Conservation (phyloP, 2,888 invertebrate genomes). For the Diploptera punctata region DNA sequence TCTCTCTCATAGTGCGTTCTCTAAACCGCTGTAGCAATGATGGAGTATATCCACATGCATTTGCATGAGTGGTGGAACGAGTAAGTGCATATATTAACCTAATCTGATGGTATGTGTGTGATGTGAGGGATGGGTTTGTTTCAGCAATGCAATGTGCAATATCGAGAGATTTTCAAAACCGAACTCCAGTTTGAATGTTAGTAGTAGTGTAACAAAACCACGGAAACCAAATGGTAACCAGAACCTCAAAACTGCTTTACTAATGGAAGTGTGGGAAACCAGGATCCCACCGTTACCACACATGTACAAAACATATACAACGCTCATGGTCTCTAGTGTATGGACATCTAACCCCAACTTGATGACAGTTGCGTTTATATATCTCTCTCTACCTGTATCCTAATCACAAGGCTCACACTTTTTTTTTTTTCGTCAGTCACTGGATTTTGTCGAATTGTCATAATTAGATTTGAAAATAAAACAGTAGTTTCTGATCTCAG, state of each 20-base stretch:
- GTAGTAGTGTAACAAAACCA: slow-evolving; percentile 25
- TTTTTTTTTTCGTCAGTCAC: too few relatives aligned
- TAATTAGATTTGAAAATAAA: too few relatives aligned
- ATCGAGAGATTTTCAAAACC: slow-evolving; percentile 34
- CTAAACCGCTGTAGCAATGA: slow-evolving; percentile 26
- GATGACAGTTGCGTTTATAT: slow-evolving; percentile 20
- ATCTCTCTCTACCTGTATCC: background rate
- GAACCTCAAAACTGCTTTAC: slow-evolving; percentile 32
- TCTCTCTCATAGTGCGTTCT: background rate
- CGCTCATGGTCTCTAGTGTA: slow-evolving; percentile 3
- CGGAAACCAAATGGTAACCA: slow-evolving; percentile 25
- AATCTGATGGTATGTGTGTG: slow-evolving; percentile 36
- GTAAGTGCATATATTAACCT: slow-evolving; percentile 38
- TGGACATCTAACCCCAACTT: slow-evolving; percentile 16
- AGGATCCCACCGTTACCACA: slow-evolving; percentile 19
- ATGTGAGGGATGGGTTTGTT: background rate
- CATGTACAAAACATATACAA: slow-evolving; percentile 20
- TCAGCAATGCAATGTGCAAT: slow-evolving; percentile 27
- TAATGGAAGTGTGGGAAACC: slow-evolving; percentile 31
- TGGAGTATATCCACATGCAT: slow-evolving; percentile 28
- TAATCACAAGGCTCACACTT: slow-evolving; percentile 5
- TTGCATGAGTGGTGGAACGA: slow-evolving; percentile 33
- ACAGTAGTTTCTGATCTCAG: too few relatives aligned
- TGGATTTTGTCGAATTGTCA: too few relatives aligned
- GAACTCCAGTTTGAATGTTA: slow-evolving; percentile 24